Evolutionary conservation across 2,113 vertebrate genomes (phyloP).

Genomic region (Paradisaea rubra): DNA sequence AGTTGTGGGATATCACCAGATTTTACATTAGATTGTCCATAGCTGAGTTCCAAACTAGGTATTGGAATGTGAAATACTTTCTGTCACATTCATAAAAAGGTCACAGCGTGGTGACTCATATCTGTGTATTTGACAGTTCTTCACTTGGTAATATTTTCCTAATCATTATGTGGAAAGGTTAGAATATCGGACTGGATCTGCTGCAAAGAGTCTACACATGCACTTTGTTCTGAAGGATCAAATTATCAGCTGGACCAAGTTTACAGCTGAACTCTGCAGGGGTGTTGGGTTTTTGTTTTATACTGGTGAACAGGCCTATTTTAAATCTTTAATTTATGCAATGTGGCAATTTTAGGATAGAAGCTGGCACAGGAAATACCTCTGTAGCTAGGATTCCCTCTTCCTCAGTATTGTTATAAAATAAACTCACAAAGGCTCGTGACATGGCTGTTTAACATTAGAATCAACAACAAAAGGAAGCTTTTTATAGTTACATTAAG

Average conservation of each 20-base stretch:
- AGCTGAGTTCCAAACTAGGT: neutral
- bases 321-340: neutral
- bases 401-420: neutral
- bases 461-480: neutral
- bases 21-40: neutral
- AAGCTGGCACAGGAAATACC: neutral
- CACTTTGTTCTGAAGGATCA: neutral
- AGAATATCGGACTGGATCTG: neutral
- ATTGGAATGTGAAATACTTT: neutral
- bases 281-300: neutral
- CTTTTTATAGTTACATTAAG: neutral
- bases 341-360: neutral
- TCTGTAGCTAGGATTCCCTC: neutral
- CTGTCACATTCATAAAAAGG: neutral
- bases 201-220: neutral
- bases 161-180: neutral
- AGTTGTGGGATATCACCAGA: neutral
- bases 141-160: conserved; percentile 23
- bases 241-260: neutral
- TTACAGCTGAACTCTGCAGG: neutral
- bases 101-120: neutral
- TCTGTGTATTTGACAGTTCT: neutral
- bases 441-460: neutral
- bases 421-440: neutral
- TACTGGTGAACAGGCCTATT: neutral